These are phyloP conservation scores for Spisula subtruncata DNA, from an alignment of 2,888 invertebrate species.

Conservation along the genomic window DNA sequence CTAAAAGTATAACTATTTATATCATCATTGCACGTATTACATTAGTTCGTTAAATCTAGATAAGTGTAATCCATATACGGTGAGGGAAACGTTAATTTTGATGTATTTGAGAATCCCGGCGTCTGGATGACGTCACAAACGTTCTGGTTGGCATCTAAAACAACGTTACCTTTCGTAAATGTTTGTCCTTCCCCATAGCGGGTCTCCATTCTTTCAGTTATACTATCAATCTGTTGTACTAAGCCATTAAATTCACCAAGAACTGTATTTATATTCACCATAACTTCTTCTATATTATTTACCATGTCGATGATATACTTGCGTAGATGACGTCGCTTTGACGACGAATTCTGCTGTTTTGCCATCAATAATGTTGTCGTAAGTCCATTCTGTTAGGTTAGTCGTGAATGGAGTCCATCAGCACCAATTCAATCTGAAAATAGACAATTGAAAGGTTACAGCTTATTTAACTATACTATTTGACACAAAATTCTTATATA, in stretches of 20 bases:
- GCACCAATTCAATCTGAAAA: neutral
- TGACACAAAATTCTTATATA: too few relatives aligned
- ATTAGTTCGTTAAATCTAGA: constrained; percentile 60
- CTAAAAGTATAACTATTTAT: constrained; percentile 47
- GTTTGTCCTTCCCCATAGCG: constrained; percentile 14
- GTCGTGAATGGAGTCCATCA: neutral
- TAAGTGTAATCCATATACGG: constrained; percentile 67
- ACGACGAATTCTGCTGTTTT: constrained; percentile 1
- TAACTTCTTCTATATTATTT: constrained; percentile 60
- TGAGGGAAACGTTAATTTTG: constrained; percentile 57
- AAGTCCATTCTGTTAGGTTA: neutral
- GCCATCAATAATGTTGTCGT: constrained; percentile 24
- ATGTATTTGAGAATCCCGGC: constrained; percentile 36
- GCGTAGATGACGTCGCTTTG: constrained; percentile 38
- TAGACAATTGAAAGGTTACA: neutral
- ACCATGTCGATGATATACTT: constrained; percentile 56
- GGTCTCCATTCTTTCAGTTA: constrained; percentile 40
- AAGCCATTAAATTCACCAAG: constrained; percentile 55
- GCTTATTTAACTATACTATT: neutral
- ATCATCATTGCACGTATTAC: constrained; percentile 53
- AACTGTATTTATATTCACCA: constrained; percentile 57
- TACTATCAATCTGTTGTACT: constrained; percentile 62
- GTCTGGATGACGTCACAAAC: constrained; percentile 50
- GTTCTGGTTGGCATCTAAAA: constrained; percentile 59
- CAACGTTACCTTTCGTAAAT: constrained; percentile 17